phyloP scores from a whole-genome alignment of 2,888 invertebrate genomes.

The Tinea pellionella region DNA sequence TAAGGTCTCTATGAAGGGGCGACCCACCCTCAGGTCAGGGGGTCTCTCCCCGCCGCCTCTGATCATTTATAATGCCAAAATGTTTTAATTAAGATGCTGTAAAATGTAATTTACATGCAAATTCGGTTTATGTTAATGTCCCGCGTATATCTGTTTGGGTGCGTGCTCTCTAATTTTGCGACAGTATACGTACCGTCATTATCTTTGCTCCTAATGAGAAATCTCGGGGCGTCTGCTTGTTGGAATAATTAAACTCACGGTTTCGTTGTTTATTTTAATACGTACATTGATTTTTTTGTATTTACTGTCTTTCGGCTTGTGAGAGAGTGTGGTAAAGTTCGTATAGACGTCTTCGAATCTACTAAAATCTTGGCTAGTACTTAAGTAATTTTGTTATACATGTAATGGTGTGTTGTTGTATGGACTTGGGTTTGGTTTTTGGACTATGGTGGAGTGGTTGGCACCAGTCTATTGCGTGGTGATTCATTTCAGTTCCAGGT shows the following conservation, averaged over 20 bases:
- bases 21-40: constrained; percentile 47
- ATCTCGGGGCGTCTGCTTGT: constrained; percentile 69
- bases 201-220: constrained; percentile 69
- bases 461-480: no score
- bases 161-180: constrained; percentile 70
- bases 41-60: constrained; percentile 45
- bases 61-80: constrained; percentile 73
- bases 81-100: constrained; percentile 73
- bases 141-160: constrained; percentile 69
- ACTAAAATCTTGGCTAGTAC: no score
- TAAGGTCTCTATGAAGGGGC: constrained; percentile 29
- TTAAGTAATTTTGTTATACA: no score
- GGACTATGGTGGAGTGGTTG: no score
- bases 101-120: constrained; percentile 73
- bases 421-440: no score
- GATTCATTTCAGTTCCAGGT: no score
- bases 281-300: not conserved
- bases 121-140: constrained; percentile 72
- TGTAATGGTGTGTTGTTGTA: no score
- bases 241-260: constrained; percentile 68
- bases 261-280: constrained; percentile 55
- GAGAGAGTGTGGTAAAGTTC: no score
- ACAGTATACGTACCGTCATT: constrained; percentile 67
- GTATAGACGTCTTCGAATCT: no score
- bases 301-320: no score